Evolutionary conservation across 1,140 invertebrate genomes (phyloP).

Genomic region (Caenorhabditis inopinata): DNA sequence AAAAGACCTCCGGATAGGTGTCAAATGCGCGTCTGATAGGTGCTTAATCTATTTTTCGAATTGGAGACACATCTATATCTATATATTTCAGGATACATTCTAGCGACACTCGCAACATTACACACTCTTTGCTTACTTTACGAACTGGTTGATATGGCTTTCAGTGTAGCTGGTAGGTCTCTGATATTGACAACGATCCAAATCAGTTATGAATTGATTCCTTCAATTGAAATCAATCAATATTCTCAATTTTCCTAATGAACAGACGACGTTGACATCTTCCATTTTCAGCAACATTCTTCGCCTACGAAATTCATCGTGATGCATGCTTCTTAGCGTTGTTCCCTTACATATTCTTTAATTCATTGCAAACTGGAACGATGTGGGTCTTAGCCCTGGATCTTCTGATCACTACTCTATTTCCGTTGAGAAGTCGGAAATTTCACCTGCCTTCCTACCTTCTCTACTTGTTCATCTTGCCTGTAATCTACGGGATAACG

Average conservation of each 20-base stretch:
- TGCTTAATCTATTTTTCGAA: too few species aligned
- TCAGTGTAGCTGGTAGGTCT: neutral
- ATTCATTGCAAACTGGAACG: slow-evolving; percentile 7
- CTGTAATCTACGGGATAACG: neutral
- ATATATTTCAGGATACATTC: neutral
- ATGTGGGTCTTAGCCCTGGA: neutral
- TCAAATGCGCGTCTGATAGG: too few species aligned
- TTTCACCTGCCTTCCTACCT: neutral
- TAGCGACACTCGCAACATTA: neutral
- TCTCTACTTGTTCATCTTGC: neutral
- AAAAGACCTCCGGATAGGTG: too few species aligned
- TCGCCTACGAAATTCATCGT: neutral
- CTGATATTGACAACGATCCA: too few species aligned
- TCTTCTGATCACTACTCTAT: neutral
- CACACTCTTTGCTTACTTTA: slow-evolving; percentile 1
- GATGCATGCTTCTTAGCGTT: neutral
- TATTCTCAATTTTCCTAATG: too few species aligned
- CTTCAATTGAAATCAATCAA: too few species aligned
- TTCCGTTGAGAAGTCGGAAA: neutral
- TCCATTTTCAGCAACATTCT: neutral
- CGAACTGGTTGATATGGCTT: neutral
- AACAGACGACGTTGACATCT: too few species aligned
- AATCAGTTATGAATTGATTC: too few species aligned
- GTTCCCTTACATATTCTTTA: neutral
- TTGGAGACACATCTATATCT: too few species aligned